Base-by-base conservation (phyloP, 2,888 invertebrate species). In the Lutraria lutraria region DNA sequence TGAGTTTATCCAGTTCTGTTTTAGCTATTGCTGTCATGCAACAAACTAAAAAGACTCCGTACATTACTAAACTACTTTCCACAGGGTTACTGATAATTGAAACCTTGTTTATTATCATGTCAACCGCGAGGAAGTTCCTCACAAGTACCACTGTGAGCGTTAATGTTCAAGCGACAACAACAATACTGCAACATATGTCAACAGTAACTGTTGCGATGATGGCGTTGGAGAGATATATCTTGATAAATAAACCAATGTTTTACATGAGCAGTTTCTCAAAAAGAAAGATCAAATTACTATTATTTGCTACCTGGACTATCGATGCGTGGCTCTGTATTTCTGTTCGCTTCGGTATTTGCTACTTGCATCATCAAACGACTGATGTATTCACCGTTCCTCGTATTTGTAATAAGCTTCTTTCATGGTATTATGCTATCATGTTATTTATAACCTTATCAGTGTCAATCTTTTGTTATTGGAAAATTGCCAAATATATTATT, bases 201-300 rank as follows among this genome's bases (percentile, higher is more conserved):
- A 0, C 13, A 3, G 34, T 68, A 0, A 83, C 83, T 6, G 68
- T 83, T 2, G 68, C 21, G 2, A 31, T 83, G 63, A 83, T 83
- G 83, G 43, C 83, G 10, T 43, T 83, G 2, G 83, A 83, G 31
- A 34, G 83, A 34, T 83, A 43, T 19, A 43, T 83, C 15, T n/a
- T 83, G 34, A 68, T 83, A n/a, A 31, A 43, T 8, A 83, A 83
- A 25, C 83, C 83, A 4, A 83, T 83, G 83, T 31, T n/a, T n/a
- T 83, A 83, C n/a, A 21, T 83, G 1, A 63, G n/a, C 6, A 1
- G n/a, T 52, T 53, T 68, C 19, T 68, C 83, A 3, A 43, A 68
- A 68, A 16, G 52, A 43, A 63, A 43, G 19, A 16, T 83, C 13
- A 29, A 19, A 19, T 12, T 12, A 12, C 0, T 43, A 15, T 19